Evolutionary conservation across 2,113 vertebrate genomes (phyloP).

Genomic region (Rhinopomastus cyanomelas): DNA sequence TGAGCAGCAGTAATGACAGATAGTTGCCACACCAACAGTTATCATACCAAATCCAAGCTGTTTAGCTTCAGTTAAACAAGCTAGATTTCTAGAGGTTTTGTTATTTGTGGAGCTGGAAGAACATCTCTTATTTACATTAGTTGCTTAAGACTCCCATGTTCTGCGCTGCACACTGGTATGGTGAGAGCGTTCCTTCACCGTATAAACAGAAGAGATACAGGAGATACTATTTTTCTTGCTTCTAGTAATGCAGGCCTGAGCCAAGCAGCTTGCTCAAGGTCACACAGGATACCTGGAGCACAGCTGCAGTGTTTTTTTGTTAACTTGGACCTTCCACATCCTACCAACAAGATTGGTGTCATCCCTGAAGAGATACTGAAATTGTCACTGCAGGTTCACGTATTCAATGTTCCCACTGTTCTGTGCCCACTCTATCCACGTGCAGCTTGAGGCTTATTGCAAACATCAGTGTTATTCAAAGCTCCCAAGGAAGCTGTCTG

Average conservation of each 20-base stretch:
- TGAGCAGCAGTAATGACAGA: constrained; percentile 27
- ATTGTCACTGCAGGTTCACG: background rate
- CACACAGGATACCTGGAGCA: background rate
- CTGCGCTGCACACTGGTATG: constrained; percentile 17
- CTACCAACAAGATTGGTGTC: background rate
- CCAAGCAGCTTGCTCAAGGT: background rate
- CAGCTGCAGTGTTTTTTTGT: background rate
- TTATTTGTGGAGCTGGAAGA: constrained; percentile 52
- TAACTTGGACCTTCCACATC: background rate
- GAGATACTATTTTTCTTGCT: constrained; percentile 27
- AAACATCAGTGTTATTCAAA: background rate
- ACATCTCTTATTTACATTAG: constrained; percentile 60
- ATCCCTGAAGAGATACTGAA: background rate
- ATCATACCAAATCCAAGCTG: constrained; percentile 57
- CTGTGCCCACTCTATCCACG: rapidly evolving
- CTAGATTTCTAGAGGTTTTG: constrained; percentile 48
- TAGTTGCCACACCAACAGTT: constrained; percentile 60
- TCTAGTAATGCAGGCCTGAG: background rate
- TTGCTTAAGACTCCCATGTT: constrained; percentile 40
- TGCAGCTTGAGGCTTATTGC: background rate
- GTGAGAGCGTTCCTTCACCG: background rate
- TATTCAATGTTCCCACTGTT: background rate
- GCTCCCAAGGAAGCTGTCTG: background rate
- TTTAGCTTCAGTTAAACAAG: constrained; percentile 67
- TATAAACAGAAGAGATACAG: constrained; percentile 50